Conservation (phyloP, 2,113 vertebrate genomes). For the Apaloderma vittatum region DNA sequence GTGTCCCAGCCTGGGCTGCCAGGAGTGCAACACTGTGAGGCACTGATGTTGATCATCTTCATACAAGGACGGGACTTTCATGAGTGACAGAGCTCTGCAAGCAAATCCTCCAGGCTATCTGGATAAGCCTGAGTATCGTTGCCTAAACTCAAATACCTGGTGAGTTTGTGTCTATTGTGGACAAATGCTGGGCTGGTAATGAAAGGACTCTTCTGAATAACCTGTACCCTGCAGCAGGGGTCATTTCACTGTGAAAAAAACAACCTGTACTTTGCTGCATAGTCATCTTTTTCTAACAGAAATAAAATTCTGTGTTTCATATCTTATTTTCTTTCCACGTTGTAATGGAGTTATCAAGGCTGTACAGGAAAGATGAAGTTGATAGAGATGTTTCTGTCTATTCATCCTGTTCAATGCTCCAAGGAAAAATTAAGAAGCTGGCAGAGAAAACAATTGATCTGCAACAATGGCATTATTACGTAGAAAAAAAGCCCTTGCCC, state of each 20-base stretch:
- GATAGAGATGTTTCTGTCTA: background rate
- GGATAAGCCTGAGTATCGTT: background rate
- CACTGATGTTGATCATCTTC: background rate
- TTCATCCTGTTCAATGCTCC: background rate
- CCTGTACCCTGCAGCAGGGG: background rate
- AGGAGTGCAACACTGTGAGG: rapidly evolving
- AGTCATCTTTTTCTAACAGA: background rate
- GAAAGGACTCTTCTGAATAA: background rate
- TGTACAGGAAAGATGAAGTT: background rate
- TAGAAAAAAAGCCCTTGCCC: background rate
- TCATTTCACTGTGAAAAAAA: background rate
- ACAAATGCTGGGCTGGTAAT: background rate
- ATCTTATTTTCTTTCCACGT: background rate
- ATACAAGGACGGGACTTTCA: rapidly evolving
- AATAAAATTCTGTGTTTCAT: background rate
- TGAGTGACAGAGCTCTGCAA: background rate
- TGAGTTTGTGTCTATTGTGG: background rate
- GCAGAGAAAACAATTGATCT: background rate
- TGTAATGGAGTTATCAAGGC: background rate
- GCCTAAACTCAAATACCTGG: background rate
- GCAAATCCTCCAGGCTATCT: background rate
- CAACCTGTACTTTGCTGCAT: background rate
- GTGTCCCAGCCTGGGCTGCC: rapidly evolving
- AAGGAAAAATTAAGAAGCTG: background rate
- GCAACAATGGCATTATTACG: background rate